phyloP scores from a whole-genome alignment of 2,888 invertebrate species.

The Lycaena phlaeas region DNA sequence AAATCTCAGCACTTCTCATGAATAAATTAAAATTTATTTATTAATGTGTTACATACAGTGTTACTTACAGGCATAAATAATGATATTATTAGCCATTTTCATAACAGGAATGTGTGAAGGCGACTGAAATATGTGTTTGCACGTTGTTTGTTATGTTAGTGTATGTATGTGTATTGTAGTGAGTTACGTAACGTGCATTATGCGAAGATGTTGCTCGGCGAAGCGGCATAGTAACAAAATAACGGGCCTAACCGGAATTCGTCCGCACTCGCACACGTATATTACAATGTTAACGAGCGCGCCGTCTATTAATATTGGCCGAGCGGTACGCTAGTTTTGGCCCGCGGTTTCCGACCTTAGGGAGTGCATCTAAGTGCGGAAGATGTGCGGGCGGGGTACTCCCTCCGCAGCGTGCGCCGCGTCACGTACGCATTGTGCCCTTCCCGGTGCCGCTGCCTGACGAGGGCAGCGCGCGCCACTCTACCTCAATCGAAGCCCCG shows the following conservation, averaged over 20 bases:
- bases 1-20: too few species aligned
- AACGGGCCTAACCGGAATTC: constrained; percentile 52
- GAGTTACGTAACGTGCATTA: constrained; percentile 38
- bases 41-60: too few species aligned
- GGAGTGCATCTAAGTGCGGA: constrained; percentile 44
- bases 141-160: background rate
- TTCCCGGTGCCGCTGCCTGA: constrained; percentile 36
- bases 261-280: too few species aligned
- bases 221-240: constrained; percentile 45
- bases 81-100: too few species aligned
- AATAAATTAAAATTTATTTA: too few species aligned
- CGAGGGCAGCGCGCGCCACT: constrained; percentile 52
- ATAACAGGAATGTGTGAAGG: too few species aligned
- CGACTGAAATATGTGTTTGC: background rate
- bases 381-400: constrained; percentile 46
- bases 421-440: constrained; percentile 58
- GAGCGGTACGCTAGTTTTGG: background rate
- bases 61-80: too few species aligned
- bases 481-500: constrained; percentile 46
- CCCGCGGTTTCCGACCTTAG: constrained; percentile 41
- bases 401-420: constrained; percentile 36
- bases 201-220: constrained; percentile 27
- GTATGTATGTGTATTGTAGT: constrained; percentile 24
- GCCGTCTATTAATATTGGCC: background rate
- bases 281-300: background rate